Conservation (phyloP, 1,140 invertebrate genomes). For the Argopecten irradians region DNA sequence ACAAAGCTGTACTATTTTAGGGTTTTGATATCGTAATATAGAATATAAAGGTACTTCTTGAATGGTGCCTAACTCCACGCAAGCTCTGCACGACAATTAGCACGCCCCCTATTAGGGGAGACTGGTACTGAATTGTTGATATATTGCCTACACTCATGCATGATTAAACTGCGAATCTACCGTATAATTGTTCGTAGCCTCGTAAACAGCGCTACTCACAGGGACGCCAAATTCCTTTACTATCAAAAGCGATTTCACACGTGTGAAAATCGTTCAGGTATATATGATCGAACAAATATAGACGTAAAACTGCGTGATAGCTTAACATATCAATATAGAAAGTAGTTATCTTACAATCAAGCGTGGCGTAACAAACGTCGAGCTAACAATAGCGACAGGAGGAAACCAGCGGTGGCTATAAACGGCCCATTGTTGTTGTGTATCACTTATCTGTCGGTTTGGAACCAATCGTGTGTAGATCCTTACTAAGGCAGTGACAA, state of each 20-base stretch:
- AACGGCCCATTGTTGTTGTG: not conserved
- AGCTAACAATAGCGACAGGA: not conserved
- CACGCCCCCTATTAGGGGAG: not conserved
- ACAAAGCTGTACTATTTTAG: not conserved
- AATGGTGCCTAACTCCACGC: not conserved
- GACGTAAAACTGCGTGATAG: not conserved
- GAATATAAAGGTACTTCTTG: not conserved
- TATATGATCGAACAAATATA: not conserved
- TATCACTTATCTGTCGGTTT: not conserved
- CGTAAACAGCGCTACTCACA: conserved; percentile 15
- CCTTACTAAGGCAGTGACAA: not conserved
- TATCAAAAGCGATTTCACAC: conserved; percentile 4
- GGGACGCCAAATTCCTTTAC: not conserved
- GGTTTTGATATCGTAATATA: not conserved
- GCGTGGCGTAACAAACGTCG: not conserved
- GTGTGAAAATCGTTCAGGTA: not conserved
- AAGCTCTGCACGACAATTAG: not conserved
- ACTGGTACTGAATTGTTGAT: not conserved
- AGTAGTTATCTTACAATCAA: not conserved
- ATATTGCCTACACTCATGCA: not conserved
- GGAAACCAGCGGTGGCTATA: not conserved
- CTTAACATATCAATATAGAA: not conserved
- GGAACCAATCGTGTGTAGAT: not conserved
- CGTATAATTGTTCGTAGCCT: not conserved
- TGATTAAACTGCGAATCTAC: not conserved